A percentile compares a stretch with the other conserved stretches of the same genome.
phyloP scores from a whole-genome alignment of 2,888 invertebrate species.

The Hyposoter didymator region DNA sequence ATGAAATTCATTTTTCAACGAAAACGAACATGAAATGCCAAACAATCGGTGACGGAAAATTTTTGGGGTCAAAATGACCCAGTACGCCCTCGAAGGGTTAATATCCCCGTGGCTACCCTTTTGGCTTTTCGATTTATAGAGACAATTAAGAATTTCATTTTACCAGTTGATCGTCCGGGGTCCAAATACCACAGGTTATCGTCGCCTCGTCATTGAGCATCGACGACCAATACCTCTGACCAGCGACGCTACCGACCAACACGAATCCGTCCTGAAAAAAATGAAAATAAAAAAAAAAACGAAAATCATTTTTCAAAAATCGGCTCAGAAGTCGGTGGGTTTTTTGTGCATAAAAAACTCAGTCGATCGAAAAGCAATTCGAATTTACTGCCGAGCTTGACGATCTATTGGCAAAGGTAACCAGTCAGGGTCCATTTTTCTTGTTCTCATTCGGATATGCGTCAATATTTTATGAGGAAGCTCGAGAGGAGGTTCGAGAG shows the following conservation, averaged over 20 bases:
- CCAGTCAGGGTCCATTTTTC: background rate
- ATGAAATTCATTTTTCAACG: background rate
- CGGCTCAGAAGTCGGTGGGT: background rate
- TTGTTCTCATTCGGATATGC: background rate
- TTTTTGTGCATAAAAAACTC: too few species aligned
- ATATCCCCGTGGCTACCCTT: too few species aligned
- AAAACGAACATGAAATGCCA: too few species aligned
- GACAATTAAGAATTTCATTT: conserved; percentile 38
- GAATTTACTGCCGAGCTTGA: background rate
- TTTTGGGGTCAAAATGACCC: too few species aligned
- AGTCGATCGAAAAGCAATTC: background rate
- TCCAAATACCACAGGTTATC: conserved; percentile 99
- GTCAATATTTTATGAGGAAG: background rate
- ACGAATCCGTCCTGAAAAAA: conserved; percentile 95
- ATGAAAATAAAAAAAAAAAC: background rate
- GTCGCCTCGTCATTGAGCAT: conserved; percentile 97
- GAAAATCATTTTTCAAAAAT: background rate
- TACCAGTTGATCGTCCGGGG: conserved; percentile 97
- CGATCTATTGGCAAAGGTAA: background rate
- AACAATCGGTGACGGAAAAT: too few species aligned
- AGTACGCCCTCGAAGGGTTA: too few species aligned
- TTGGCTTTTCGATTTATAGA: too few species aligned
- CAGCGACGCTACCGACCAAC: conserved; percentile 98
- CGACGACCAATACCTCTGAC: conserved; percentile 99
- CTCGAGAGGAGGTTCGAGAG: background rate